Conservation (phyloP, 2,113 vertebrate genomes). For the Lepidothrix coronata region DNA sequence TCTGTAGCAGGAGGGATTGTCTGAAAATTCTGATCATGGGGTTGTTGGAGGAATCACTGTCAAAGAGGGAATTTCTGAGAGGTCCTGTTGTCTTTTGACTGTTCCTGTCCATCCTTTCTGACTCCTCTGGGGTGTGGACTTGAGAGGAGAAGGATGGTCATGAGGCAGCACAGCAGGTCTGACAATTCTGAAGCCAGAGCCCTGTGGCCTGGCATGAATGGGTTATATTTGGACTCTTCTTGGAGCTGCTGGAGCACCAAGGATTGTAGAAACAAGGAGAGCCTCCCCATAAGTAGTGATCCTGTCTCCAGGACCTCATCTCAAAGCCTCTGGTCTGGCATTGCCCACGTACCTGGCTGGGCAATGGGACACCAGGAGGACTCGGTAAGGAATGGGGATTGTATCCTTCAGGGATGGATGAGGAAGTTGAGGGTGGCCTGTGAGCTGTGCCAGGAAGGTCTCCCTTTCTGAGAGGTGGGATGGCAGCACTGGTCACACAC, state of each 20-base stretch:
- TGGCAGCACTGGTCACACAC: accelerated
- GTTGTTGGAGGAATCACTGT: neutral
- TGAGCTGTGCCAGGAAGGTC: neutral
- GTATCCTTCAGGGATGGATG: neutral
- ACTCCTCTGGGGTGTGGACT: neutral
- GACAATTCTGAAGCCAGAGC: neutral
- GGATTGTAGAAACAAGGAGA: neutral
- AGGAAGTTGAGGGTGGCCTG: neutral
- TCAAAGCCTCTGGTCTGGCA: neutral
- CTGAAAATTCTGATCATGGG: neutral
- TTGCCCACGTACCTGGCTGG: accelerated
- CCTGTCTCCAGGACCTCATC: neutral
- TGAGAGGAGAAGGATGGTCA: neutral
- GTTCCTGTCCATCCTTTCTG: neutral
- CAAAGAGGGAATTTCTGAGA: neutral
- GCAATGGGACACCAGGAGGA: neutral
- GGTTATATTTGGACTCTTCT: neutral
- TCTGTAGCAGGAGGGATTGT: neutral
- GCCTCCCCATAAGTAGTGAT: neutral
- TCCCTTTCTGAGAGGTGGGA: neutral
- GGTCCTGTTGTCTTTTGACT: neutral
- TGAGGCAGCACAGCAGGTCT: neutral
- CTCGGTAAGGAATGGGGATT: neutral
- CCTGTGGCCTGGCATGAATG: neutral
- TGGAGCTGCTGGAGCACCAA: neutral